These are phyloP conservation scores for Lagria hirta DNA, from an alignment of 2,888 invertebrate species.

Conservation along the genomic window DNA sequence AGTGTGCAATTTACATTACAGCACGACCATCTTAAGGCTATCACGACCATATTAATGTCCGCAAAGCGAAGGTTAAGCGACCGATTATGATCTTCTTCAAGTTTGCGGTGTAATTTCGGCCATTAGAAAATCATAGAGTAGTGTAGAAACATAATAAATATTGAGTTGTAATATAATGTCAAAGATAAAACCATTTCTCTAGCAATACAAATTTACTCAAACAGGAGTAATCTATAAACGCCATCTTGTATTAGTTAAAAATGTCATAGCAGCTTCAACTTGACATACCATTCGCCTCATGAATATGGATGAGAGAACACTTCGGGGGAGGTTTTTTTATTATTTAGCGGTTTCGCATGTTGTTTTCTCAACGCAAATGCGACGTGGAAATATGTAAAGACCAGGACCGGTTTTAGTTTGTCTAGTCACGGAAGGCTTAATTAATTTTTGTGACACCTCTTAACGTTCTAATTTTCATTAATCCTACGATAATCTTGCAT, in stretches of 20 bases:
- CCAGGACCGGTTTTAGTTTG: conserved; percentile 8
- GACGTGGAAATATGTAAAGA: conserved; percentile 15
- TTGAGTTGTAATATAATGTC: conserved; percentile 6
- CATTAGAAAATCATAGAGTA: background rate
- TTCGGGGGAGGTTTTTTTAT: conserved; percentile 15
- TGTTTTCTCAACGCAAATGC: conserved; percentile 13
- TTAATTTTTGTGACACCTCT: too few relatives aligned
- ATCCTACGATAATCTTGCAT: too few relatives aligned
- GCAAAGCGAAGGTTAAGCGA: conserved; percentile 4
- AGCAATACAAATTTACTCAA: conserved; percentile 41
- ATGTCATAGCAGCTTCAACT: conserved; percentile 40
- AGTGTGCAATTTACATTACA: conserved; percentile 17
- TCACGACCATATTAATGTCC: conserved; percentile 14
- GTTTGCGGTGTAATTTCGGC: background rate
- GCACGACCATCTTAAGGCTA: conserved; percentile 10
- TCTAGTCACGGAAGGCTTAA: too few relatives aligned
- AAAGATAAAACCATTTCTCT: conserved; percentile 21
- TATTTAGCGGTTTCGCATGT: conserved; percentile 20
- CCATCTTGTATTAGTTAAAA: conserved; percentile 50
- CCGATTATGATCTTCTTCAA: conserved; percentile 11
- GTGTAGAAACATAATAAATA: conserved; percentile 7
- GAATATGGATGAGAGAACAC: conserved; percentile 43
- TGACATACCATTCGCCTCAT: conserved; percentile 42
- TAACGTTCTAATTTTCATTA: too few relatives aligned
- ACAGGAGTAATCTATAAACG: conserved; percentile 48